These are phyloP conservation scores for Apodemia hepburni DNA, from an alignment of 2,888 invertebrate species.

Conservation along the genomic window DNA sequence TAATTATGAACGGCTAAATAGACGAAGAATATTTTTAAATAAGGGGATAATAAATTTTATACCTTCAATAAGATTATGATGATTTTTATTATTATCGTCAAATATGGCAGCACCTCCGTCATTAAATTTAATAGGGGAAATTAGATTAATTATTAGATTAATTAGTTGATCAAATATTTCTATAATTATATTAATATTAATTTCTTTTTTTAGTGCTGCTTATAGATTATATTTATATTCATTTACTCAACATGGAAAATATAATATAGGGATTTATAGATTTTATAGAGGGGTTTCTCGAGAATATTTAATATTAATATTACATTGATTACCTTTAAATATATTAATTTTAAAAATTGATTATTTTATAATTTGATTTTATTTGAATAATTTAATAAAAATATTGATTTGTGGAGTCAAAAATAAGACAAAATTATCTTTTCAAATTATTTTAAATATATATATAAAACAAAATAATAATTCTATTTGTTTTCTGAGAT, in stretches of 20 bases:
- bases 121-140: constrained; percentile 84
- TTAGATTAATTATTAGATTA: constrained; percentile 82
- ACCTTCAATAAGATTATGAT: constrained; percentile 79
- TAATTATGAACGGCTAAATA: constrained; percentile 80
- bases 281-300: constrained; percentile 69
- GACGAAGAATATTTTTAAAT: constrained; percentile 82
- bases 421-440: constrained; percentile 64
- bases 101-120: constrained; percentile 85
- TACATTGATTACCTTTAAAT: constrained; percentile 84
- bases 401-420: constrained; percentile 84
- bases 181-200: constrained; percentile 76
- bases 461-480: constrained; percentile 41
- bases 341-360: constrained; percentile 79
- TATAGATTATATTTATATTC: constrained; percentile 84
- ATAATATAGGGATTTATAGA: constrained; percentile 70
- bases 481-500: constrained; percentile 26
- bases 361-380: constrained; percentile 71
- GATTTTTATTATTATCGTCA: constrained; percentile 82
- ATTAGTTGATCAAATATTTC: constrained; percentile 68
- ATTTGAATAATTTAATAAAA: constrained; percentile 84
- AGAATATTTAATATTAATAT: constrained; percentile 81
- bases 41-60: constrained; percentile 82
- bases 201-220: constrained; percentile 83
- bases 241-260: constrained; percentile 81
- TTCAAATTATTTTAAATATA: constrained; percentile 72